phyloP scores from a whole-genome alignment of 1,140 invertebrate species.

The Elysia chlorotica region DNA sequence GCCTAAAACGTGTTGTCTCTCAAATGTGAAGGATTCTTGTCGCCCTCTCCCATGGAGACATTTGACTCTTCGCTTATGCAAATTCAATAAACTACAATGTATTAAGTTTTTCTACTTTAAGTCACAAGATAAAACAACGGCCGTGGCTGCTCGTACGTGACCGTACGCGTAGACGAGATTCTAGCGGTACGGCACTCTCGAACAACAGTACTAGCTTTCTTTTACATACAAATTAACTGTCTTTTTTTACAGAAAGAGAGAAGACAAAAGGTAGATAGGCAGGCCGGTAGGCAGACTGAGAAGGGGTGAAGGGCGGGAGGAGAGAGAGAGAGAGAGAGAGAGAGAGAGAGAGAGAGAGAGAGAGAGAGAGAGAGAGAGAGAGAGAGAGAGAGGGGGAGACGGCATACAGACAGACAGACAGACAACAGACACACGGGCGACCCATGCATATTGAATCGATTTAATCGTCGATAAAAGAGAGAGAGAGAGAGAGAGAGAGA shows the following conservation, averaged over 20 bases:
- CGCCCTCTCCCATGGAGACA: too few relatives aligned
- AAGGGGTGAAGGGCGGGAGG: neutral
- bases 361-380: neutral
- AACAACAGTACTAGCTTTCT: neutral
- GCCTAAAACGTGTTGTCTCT: too few relatives aligned
- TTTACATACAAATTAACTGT: neutral
- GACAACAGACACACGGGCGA: too few relatives aligned
- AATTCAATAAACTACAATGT: neutral
- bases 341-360: neutral
- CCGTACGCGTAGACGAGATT: neutral
- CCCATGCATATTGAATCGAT: too few relatives aligned
- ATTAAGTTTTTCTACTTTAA: too few relatives aligned
- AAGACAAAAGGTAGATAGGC: neutral
- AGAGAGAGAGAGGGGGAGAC: neutral
- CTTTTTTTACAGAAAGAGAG: neutral
- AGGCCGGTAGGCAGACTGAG: neutral
- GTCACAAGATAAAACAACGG: neutral
- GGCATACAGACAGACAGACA: too few relatives aligned
- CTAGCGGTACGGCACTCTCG: neutral
- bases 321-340: neutral
- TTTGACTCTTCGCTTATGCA: too few relatives aligned
- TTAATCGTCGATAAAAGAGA: too few relatives aligned
- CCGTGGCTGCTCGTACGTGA: neutral
- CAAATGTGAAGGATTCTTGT: too few relatives aligned
- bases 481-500: too few relatives aligned